phyloP scores from a whole-genome alignment of 2,113 vertebrate species.

The Neoarius graeffei region DNA sequence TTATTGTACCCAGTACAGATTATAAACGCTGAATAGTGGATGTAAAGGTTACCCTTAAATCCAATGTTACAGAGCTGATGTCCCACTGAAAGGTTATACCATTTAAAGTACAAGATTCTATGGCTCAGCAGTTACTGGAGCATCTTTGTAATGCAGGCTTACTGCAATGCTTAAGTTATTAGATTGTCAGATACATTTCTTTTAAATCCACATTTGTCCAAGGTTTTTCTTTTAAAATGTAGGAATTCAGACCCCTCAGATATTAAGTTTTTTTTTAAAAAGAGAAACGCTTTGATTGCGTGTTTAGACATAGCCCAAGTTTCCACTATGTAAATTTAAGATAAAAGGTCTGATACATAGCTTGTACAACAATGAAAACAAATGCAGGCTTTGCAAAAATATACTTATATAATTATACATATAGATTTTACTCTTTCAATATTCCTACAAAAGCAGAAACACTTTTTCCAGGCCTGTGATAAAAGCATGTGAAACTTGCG shows the following conservation, averaged over 20 bases:
- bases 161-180: conserved; percentile 12
- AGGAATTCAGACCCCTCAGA: background rate
- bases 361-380: conserved; percentile 43
- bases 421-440: conserved; percentile 47
- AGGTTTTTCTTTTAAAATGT: background rate
- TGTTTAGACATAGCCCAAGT: conserved; percentile 9
- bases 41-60: conserved; percentile 23
- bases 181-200: conserved; percentile 24
- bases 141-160: conserved; percentile 14
- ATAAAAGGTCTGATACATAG: conserved; percentile 39
- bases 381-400: conserved; percentile 55
- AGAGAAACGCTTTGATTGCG: background rate
- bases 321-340: conserved; percentile 43
- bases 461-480: conserved; percentile 11
- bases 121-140: background rate
- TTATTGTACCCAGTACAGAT: conserved; percentile 53
- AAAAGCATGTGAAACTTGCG: conserved; percentile 32
- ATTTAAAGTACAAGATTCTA: background rate
- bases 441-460: conserved; percentile 46
- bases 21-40: conserved; percentile 33
- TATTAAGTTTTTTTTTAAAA: background rate
- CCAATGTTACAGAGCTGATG: conserved; percentile 8
- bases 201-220: background rate
- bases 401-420: conserved; percentile 56
- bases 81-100: background rate